Evolutionary conservation across 2,797 vertebrate genomes (phyloP).

Genomic region (Nannoperca obscura): DNA sequence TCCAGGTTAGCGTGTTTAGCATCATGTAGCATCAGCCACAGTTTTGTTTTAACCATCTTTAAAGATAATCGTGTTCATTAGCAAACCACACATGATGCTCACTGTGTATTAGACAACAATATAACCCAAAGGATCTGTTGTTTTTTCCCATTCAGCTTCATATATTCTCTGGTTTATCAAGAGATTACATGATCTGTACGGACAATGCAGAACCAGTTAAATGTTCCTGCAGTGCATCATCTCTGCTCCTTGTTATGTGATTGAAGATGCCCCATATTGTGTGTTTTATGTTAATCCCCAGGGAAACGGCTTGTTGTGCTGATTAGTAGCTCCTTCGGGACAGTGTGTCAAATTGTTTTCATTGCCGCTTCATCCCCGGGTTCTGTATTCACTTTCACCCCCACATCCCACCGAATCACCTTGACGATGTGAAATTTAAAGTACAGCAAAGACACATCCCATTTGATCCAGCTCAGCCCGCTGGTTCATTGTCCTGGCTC

Average conservation of each 20-base stretch:
- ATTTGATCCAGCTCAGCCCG: background rate
- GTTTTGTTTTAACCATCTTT: background rate
- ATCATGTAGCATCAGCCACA: background rate
- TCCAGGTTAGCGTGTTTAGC: background rate
- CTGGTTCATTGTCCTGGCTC: constrained; percentile 22
- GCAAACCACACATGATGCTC: background rate
- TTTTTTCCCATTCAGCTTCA: background rate
- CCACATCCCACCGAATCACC: constrained; percentile 2
- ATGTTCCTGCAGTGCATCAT: background rate
- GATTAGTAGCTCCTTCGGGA: constrained; percentile 26
- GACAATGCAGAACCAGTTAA: background rate
- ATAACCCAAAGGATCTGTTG: background rate
- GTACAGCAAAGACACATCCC: background rate
- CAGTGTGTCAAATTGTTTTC: constrained; percentile 23
- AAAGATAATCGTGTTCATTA: background rate
- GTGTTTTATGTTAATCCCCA: constrained; percentile 9
- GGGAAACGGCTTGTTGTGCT: constrained; percentile 16
- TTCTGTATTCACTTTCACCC: background rate
- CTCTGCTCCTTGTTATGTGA: background rate
- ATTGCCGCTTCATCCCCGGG: background rate
- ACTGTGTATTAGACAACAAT: too few species aligned
- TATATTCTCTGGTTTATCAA: background rate
- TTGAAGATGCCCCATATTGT: constrained; percentile 1
- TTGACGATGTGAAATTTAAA: constrained; percentile 2
- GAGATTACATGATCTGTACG: background rate